Evolutionary conservation across 2,797 vertebrate genomes (phyloP).

Genomic region (Acrocephalus scirpaceus): DNA sequence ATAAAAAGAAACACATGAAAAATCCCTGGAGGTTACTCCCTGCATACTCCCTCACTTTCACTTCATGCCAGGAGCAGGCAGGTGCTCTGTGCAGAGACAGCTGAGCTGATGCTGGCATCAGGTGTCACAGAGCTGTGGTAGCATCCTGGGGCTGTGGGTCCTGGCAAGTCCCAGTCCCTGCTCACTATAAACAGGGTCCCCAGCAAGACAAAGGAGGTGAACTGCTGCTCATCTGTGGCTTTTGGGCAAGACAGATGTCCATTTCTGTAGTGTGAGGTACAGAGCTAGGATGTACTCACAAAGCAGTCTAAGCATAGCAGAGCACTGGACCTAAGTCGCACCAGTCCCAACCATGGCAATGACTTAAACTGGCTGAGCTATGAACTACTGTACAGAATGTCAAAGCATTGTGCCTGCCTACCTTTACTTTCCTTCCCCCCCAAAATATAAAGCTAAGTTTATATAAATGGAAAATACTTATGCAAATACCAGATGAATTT

Average conservation of each 20-base stretch:
- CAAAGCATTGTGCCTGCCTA: not conserved
- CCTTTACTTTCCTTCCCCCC: not conserved
- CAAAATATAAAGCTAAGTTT: not conserved
- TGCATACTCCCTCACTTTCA: not conserved
- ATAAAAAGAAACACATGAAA: not conserved
- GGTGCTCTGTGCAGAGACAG: not conserved
- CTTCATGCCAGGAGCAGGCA: not conserved
- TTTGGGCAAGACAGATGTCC: not conserved
- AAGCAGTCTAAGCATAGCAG: not conserved
- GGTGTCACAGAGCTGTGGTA: not conserved
- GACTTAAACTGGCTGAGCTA: not conserved
- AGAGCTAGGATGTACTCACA: not conserved
- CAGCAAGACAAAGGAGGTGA: not conserved
- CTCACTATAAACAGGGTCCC: fast-evolving
- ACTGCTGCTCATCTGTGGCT: not conserved
- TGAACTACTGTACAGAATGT: not conserved
- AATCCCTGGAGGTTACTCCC: not conserved
- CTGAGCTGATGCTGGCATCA: fast-evolving
- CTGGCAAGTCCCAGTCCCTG: fast-evolving
- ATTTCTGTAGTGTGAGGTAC: not conserved
- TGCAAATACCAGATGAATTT: not conserved
- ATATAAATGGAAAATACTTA: not conserved
- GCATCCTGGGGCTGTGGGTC: not conserved
- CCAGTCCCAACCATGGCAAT: fast-evolving
- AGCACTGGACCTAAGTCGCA: not conserved